Conservation (phyloP, 2,113 vertebrate species). For the Alexandromys fortis region DNA sequence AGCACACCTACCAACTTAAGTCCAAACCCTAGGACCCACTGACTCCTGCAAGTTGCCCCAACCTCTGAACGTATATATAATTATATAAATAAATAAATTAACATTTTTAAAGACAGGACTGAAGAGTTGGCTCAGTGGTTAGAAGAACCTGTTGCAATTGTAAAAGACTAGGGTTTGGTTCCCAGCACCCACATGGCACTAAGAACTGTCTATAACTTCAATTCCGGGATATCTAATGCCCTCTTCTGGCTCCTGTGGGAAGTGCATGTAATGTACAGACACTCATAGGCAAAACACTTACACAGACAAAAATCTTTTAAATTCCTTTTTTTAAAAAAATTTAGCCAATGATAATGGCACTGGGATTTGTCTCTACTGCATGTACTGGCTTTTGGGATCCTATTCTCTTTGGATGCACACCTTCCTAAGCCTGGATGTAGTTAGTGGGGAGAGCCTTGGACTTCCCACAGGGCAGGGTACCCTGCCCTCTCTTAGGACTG, state of each 20-base stretch:
- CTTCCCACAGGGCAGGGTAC: no score
- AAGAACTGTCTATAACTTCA: neutral
- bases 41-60: neutral
- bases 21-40: neutral
- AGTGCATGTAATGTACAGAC: neutral
- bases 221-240: neutral
- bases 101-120: neutral
- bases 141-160: neutral
- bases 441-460: no score
- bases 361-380: no score
- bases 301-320: neutral
- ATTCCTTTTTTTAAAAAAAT: neutral
- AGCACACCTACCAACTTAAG: no score
- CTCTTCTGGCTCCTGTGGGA: neutral
- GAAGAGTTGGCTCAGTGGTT: neutral
- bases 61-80: neutral
- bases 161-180: neutral
- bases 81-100: neutral
- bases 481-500: no score
- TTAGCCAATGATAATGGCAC: no score
- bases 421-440: no score
- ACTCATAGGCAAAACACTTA: neutral
- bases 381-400: no score
- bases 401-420: no score
- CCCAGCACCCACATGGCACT: neutral